Base-by-base conservation (phyloP, 2,113 vertebrate genomes). In the Oceanodroma tethys region DNA sequence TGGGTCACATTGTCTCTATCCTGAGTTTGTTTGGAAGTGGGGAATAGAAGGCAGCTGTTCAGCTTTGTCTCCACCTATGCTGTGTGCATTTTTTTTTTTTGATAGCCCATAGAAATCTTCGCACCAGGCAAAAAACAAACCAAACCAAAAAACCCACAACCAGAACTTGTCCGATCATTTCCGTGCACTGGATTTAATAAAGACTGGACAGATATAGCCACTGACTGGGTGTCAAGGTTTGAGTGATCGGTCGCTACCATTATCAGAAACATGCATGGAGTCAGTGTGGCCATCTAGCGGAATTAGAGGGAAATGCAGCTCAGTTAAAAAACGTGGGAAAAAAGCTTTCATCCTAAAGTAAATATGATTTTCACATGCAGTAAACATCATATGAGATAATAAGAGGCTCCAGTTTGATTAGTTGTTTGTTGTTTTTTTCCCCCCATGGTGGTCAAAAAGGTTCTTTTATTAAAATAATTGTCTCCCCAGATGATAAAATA, bases 211-310 rank as follows among this genome's bases (percentile, higher is more conserved):
- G n/a, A 2, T 42, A 13, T 7, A 56, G 36, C 67, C 30, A 9
- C 58, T 16, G 56, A 45, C 17, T 8, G 9, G 43, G 8, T 40
- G n/a, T 26, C 52, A 14, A n/a, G 48, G 70, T 32, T 19, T 38
- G 23, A 10, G 26, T 5, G 48, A 27, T 12, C 1, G 4, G 17
- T 42, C 16, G n/a, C 43, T 15, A 5, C n/a, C 19, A 1, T 17
- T 17, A 38, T 26, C 42, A 50, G 34, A 32, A 52, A 34, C 16
- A 16, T 4, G 19, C 5, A 4, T 7, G 38, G 13, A 10, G 52
- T 13, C 34, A 5, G 25, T 20, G 47, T 3, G 13, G 45, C 34
- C 63, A 40, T 38, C 55, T n/a, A 20, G 47, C 2, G 14, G 48
- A 30, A 42, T 18, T 4, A 12, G 40, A 21, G 17, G 26, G 29